Evolutionary conservation across 1,140 invertebrate genomes (phyloP), one percentile per base, ranked within the genome.

Genomic region (Meloidogyne floridensis): DNA sequence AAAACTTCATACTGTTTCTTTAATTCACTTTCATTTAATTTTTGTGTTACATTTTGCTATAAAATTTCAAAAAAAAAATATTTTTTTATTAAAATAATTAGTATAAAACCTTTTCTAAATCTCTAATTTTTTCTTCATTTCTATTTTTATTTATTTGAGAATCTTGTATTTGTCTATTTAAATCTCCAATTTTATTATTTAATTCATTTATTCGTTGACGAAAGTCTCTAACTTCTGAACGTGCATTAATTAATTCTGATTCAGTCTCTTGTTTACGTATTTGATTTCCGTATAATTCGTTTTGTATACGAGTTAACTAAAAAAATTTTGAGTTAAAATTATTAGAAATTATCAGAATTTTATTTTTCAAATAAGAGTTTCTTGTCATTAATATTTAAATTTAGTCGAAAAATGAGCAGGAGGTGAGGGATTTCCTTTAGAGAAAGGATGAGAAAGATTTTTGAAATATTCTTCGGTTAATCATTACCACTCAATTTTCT

Each of bases 91-190:
- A 32, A 7, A 5, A 77, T 51, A 15, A 7, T 80, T 76, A 10
- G 5, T 79, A 72, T 77, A 84, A 80, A 81, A 87, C 87, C 77
- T 89, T 89, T 75, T 89, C 88, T 5, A 89, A 75, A 10, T 84
- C 82, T 43, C 88, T 75, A 32, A 90, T 76, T 80, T 85, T 78
- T 76, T 89, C 86, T n/a, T 89, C 89, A 18, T 81, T 77, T 56
- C 89, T 73, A 69, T 89, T 90, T 81, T 89, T 88, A 47, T 88
- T 89, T 1, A 77, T 77, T 75, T 86, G 81, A 32, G 81, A 81
- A 51, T 89, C 88, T 80, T 90, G 87, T 11, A 89, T 74, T 83
- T 89, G 88, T 70, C 88, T 56, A 82, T 89, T 89, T 53, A 89
- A 80, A 47, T 89, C 88, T 10, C 73, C 53, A 13, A 90, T 75